Conservation (phyloP, 2,888 invertebrate species). For the Ectobius pallidus region DNA sequence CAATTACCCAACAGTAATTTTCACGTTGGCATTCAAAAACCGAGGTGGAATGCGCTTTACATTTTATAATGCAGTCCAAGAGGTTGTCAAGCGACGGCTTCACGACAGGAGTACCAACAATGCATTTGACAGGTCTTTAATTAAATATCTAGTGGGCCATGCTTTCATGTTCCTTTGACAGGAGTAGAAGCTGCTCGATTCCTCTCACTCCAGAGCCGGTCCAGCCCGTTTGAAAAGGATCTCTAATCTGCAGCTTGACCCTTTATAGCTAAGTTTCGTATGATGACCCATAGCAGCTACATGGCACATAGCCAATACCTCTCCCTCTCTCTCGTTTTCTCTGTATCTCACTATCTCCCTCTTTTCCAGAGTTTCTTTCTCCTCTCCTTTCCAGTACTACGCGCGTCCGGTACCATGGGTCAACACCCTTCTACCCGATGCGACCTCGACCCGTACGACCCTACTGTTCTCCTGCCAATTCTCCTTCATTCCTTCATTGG, state of each 20-base stretch:
- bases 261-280: slow-evolving; percentile 2
- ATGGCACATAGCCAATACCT: background rate
- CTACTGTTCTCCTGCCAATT: background rate
- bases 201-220: background rate
- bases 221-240: background rate
- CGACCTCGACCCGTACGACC: background rate
- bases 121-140: slow-evolving; percentile 30
- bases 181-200: slow-evolving; percentile 10
- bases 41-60: too few relatives aligned
- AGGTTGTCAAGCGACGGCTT: background rate
- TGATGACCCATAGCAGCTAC: background rate
- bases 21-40: too few relatives aligned
- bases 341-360: too few relatives aligned
- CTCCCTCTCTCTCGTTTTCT: too few relatives aligned
- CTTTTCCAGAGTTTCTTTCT: too few relatives aligned
- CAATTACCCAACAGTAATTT: too few relatives aligned
- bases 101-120: slow-evolving; percentile 20
- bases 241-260: slow-evolving; percentile 19
- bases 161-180: slow-evolving; percentile 28
- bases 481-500: background rate
- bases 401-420: background rate
- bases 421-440: slow-evolving; percentile 1
- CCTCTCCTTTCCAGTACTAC: background rate
- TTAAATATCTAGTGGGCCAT: slow-evolving; percentile 29
- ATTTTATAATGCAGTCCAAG: slow-evolving; percentile 10